Evolutionary conservation across 2,113 vertebrate genomes (phyloP), one percentile per base, ranked within the genome.

Genomic region (Zeus faber): DNA sequence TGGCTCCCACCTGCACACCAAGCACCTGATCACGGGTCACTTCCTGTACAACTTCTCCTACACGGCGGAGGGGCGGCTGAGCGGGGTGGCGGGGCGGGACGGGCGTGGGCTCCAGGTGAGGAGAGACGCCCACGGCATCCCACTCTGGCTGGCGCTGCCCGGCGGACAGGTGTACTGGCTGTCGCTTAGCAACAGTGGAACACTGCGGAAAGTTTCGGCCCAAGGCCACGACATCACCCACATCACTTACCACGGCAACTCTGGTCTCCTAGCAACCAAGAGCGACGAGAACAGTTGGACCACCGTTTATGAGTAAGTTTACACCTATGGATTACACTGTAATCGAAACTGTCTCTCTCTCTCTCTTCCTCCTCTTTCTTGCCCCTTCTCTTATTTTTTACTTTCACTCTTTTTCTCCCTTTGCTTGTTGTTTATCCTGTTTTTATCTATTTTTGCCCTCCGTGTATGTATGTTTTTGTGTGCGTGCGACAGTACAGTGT

Each of bases 241-340:
- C 68, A 93, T 98, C 92, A 95, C 95, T 1, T 98, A 98, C 67
- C 94, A 96, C 39, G 95, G 96, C 57, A 98, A 92, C 80, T 94
- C 91, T 0, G 94, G 95, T 68, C 94, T 98, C 80, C 87, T 98
- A 67, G 92, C 95, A 62, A 98, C 96, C 72, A 98, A 97, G 87
- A 98, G 94, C 18, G 92, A 98, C 27, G 95, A 98, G 79, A 96
- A 98, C 14, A 95, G 94, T 61, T 98, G 96, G 95, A 97, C 95
- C 10, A 96, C 94, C 1, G 93, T 97, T 65, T 98, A 97, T 61
- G 94, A 97, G 96, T 98, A 91, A 94, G 94, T 77, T 52, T 58
- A 6, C 6, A 5, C 10, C 33, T 45, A 21, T 33, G 45, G 21
- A 6, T 6, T 21, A 40, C 16, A 33, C 21, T 4, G 2, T 33